Percentiles rank a stretch among this genome's conserved stretches.
These are phyloP conservation scores for Glaucopsyche alexis DNA, from an alignment of 2,888 invertebrate genomes.

Conservation along the genomic window DNA sequence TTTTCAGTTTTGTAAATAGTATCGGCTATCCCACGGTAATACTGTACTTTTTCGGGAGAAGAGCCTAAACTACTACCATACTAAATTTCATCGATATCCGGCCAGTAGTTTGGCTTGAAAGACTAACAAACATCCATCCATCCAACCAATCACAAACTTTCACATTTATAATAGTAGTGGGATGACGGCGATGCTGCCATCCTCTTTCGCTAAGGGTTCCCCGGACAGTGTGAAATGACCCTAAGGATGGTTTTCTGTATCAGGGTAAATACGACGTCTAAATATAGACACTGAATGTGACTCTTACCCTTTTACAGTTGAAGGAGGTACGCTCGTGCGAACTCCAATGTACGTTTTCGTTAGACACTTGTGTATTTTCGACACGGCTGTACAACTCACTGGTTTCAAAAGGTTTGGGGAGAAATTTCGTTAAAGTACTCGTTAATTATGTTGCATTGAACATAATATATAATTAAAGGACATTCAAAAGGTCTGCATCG, in stretches of 20 bases:
- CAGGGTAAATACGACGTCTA: not conserved
- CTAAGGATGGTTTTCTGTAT: not conserved
- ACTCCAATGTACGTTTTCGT: not conserved
- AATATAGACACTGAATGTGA: constrained; percentile 16
- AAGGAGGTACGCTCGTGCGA: not conserved
- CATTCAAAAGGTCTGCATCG: not conserved
- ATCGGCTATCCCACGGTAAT: no score
- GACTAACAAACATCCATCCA: no score
- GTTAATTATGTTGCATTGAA: not conserved
- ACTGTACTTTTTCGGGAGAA: no score
- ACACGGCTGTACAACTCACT: not conserved
- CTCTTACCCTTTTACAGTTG: not conserved
- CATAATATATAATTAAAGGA: not conserved
- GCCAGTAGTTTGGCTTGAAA: no score
- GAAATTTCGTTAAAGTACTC: not conserved
- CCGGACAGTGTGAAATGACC: no score
- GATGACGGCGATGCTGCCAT: no score
- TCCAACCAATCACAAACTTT: no score
- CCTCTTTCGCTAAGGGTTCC: no score
- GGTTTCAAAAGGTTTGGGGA: not conserved
- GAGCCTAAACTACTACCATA: no score
- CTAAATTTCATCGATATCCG: no score
- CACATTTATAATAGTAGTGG: no score
- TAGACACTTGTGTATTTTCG: not conserved
- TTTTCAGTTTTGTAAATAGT: no score